phyloP scores from a whole-genome alignment of 2,797 vertebrate species.

The Oreochromis grahami region DNA sequence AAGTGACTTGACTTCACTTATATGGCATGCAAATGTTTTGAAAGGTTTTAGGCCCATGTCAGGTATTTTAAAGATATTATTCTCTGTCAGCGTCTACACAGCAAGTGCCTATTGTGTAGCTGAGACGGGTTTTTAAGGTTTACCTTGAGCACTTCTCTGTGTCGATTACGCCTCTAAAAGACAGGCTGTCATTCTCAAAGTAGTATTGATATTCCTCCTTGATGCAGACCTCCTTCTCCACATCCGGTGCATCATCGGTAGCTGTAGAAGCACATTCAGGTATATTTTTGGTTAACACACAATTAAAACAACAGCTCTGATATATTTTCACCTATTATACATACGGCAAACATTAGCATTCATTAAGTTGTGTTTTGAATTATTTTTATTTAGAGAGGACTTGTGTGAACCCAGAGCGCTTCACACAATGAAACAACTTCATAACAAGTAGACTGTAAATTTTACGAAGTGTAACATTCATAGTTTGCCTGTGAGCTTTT shows the following conservation, averaged over 20 bases:
- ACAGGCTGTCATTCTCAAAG: slow-evolving; percentile 79
- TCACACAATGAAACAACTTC: not conserved
- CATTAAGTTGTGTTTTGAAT: not conserved
- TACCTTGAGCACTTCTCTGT: slow-evolving; percentile 94
- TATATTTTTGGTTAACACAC: not conserved
- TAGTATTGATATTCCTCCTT: slow-evolving; percentile 95
- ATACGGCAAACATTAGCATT: not conserved
- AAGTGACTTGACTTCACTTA: slow-evolving; percentile 59
- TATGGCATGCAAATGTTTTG: slow-evolving; percentile 62
- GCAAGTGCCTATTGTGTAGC: not conserved
- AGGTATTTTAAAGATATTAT: slow-evolving; percentile 16
- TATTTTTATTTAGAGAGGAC: not conserved
- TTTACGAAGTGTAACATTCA: not conserved
- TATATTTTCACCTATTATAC: not conserved
- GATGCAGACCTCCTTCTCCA: slow-evolving; percentile 90
- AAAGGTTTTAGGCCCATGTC: slow-evolving; percentile 15
- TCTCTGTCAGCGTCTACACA: not conserved
- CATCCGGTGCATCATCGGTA: slow-evolving; percentile 78
- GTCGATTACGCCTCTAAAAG: slow-evolving; percentile 83
- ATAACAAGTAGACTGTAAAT: not conserved
- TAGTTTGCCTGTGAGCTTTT: not conserved
- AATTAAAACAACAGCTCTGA: not conserved
- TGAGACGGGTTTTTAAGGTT: not conserved
- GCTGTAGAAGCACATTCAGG: slow-evolving; percentile 60
- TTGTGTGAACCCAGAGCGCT: not conserved